A percentile compares a stretch with the other conserved stretches of the same genome.
Evolutionary conservation across 2,888 invertebrate genomes (phyloP).

Genomic region (Drosophila tripunctata): DNA sequence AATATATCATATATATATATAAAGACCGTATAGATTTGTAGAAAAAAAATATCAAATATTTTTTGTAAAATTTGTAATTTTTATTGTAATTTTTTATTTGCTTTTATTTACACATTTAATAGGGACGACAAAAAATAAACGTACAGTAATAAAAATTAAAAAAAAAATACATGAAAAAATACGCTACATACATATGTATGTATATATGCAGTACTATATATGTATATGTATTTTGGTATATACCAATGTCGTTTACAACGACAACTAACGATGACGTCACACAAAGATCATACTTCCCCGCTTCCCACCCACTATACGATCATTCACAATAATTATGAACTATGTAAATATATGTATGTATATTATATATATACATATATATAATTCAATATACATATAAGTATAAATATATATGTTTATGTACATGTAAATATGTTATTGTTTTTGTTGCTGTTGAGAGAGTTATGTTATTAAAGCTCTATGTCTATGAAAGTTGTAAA

Average conservation of each 20-base stretch:
- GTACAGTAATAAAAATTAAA: slow-evolving; percentile 26
- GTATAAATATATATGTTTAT: slow-evolving; percentile 16
- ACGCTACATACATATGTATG: slow-evolving; percentile 13
- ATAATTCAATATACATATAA: slow-evolving; percentile 11
- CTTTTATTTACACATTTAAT: slow-evolving; percentile 58
- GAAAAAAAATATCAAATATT: not conserved
- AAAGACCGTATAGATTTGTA: too few relatives aligned
- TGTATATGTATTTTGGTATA: slow-evolving; percentile 41
- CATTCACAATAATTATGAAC: slow-evolving; percentile 9
- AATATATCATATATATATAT: too few relatives aligned
- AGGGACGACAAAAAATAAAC: slow-evolving; percentile 37
- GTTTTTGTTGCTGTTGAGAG: not conserved
- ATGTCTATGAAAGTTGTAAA: not conserved
- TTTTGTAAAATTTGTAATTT: slow-evolving; percentile 15
- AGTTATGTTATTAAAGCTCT: not conserved
- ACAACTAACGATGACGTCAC: slow-evolving; percentile 18
- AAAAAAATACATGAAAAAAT: slow-evolving; percentile 42
- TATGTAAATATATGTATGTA: not conserved
- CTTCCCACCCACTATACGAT: slow-evolving; percentile 15
- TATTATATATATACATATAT: not conserved
- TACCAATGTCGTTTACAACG: slow-evolving; percentile 50
- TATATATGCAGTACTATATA: not conserved
- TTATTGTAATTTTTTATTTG: slow-evolving; percentile 46
- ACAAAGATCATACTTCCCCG: slow-evolving; percentile 6
- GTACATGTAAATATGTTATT: slow-evolving; percentile 11